These are phyloP conservation scores for Heliangelus exortis DNA, from an alignment of 2,797 vertebrate genomes.

Conservation along the genomic window DNA sequence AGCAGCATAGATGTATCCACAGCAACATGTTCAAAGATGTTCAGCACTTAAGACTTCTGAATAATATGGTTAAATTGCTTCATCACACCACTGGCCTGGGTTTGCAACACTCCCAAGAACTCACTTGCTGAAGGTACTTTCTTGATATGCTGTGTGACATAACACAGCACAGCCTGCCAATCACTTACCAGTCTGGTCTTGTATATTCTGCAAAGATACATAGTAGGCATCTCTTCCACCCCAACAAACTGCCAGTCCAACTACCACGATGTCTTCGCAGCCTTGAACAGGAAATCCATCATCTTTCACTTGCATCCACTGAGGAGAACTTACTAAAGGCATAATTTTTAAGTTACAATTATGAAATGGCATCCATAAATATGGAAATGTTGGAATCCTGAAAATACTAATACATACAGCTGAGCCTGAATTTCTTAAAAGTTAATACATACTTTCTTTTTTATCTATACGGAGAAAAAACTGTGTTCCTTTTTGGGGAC, in stretches of 20 bases:
- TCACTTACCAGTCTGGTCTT: conserved; percentile 83
- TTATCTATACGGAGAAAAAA: background rate
- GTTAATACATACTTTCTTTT: background rate
- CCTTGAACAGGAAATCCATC: conserved; percentile 86
- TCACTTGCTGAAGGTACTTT: background rate
- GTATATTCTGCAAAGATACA: conserved; percentile 87
- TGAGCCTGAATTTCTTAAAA: background rate
- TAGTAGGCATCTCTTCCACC: conserved; percentile 95
- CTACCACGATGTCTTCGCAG: conserved; percentile 81
- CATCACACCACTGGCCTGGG: background rate
- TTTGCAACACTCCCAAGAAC: background rate
- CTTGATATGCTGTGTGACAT: background rate
- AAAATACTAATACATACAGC: background rate
- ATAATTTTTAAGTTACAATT: conserved; percentile 23
- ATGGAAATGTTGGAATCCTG: background rate
- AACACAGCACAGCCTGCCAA: background rate
- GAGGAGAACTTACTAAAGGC: conserved; percentile 64
- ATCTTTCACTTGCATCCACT: conserved; percentile 26
- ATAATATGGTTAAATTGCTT: background rate
- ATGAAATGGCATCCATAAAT: background rate
- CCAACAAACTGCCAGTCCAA: conserved; percentile 94
- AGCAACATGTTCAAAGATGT: background rate
- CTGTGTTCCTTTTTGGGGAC: background rate
- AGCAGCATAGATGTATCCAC: background rate
- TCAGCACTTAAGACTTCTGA: background rate